Evolutionary conservation across 2,888 invertebrate genomes (phyloP), one percentile per base, ranked within the genome.

Genomic region (Acanthosepion esculentum): DNA sequence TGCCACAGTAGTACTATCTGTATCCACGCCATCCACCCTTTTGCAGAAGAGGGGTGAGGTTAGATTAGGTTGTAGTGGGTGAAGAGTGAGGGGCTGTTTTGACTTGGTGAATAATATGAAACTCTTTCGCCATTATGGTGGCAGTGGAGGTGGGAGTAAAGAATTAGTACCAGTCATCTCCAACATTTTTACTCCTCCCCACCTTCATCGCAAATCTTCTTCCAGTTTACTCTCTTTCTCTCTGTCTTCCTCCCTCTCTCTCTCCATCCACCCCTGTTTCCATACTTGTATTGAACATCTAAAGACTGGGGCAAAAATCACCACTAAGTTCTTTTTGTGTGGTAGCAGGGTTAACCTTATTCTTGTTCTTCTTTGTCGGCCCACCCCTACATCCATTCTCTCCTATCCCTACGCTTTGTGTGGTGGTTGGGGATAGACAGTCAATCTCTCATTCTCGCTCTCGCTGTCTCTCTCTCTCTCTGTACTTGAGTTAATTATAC

Each of bases 21-120:
- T 18, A 29, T 12, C 78, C 78, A 29, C 78, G 20, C 78, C n/a
- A n/a, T n/a, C 78, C 78, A n/a, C 78, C 78, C 78, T 78, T 12
- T 15, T 1, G 23, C 10, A n/a, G 5, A n/a, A n/a, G n/a, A 78
- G n/a, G 78, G 29, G 78, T n/a, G 78, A n/a, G n/a, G 78, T n/a
- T 78, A n/a, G 78, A n/a, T 15, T n/a, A 78, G 59, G 59, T 59
- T 59, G 59, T 59, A 23, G 59, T 59, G 20, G 59, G 23, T 59
- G 59, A 23, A 78, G 78, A 78, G 26, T 64, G 23, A 5, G 26
- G 78, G 78, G n/a, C 78, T 78, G 78, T 78, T 78, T 78, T 78
- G 78, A 78, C 78, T 78, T 78, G n/a, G n/a, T 78, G 78, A 78
- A 78, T 78, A 78, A 78, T 78, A 78, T n/a, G 78, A 78, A 78